Conservation (phyloP, 2,113 vertebrate species). For the Indicator maculatus region DNA sequence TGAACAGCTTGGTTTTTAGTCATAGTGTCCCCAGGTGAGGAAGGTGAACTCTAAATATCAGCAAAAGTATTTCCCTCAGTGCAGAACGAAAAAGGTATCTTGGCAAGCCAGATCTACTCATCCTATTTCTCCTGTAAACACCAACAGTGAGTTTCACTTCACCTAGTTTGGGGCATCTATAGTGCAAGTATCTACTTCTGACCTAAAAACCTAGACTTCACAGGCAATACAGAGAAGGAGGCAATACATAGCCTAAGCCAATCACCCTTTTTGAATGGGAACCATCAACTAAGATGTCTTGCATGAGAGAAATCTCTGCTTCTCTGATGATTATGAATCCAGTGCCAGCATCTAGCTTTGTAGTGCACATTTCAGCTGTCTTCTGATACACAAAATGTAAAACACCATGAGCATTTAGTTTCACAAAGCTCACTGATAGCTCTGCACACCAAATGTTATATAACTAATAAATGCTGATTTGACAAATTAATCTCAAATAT, state of each 20-base stretch:
- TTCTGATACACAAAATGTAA: background rate
- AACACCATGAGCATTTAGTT: background rate
- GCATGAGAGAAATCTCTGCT: background rate
- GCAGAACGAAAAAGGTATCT: background rate
- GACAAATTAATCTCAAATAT: background rate
- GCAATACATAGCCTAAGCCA: background rate
- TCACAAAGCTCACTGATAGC: background rate
- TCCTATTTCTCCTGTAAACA: background rate
- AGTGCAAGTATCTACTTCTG: background rate
- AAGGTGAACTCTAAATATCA: background rate
- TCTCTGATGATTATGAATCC: background rate
- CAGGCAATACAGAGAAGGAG: background rate
- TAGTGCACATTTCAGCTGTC: background rate
- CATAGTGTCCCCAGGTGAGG: background rate
- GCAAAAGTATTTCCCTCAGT: background rate
- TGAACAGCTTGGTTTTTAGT: background rate
- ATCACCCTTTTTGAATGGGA: accelerated
- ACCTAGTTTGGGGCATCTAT: background rate
- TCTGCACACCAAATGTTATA: background rate
- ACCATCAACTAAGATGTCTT: background rate
- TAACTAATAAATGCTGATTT: background rate
- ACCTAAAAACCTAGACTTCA: background rate
- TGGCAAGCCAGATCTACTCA: background rate
- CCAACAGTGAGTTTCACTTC: background rate
- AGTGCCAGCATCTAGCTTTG: accelerated